Percentiles rank a stretch among this genome's conserved stretches.
phyloP scores from a whole-genome alignment of 2,888 invertebrate species.

The Tachina lurida region DNA sequence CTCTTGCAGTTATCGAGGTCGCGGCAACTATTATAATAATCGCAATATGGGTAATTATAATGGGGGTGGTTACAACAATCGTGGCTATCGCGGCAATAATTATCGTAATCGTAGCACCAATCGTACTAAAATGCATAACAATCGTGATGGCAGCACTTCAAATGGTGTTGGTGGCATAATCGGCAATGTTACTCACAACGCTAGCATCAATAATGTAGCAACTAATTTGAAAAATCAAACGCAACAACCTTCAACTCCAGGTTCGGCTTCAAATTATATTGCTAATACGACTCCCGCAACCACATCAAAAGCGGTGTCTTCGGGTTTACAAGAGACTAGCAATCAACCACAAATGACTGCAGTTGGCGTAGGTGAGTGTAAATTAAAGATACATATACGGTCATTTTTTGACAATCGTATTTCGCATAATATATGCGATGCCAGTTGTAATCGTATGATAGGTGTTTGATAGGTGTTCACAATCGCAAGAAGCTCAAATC shows the following conservation, averaged over 20 bases:
- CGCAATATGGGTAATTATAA: conserved; percentile 83
- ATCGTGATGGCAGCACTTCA: conserved; percentile 73
- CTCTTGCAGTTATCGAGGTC: conserved; percentile 85
- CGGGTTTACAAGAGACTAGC: conserved; percentile 77
- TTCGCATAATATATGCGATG: too few relatives aligned
- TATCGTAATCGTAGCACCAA: conserved; percentile 80
- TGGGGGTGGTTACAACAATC: conserved; percentile 81
- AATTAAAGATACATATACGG: not conserved
- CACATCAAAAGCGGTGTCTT: conserved; percentile 73
- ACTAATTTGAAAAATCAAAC: conserved; percentile 77
- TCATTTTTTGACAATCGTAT: too few relatives aligned
- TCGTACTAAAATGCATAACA: conserved; percentile 74
- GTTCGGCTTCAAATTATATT: conserved; percentile 54
- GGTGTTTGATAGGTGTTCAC: too few relatives aligned
- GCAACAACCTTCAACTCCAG: conserved; percentile 75
- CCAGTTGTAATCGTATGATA: too few relatives aligned
- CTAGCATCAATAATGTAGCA: conserved; percentile 70
- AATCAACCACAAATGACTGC: conserved; percentile 78
- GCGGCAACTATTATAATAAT: conserved; percentile 84
- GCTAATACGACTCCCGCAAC: conserved; percentile 75
- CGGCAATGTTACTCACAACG: conserved; percentile 70
- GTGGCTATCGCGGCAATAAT: conserved; percentile 83
- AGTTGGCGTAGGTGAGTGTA: conserved; percentile 76
- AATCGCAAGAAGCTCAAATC: too few relatives aligned
- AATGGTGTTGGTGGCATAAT: conserved; percentile 56